phyloP scores from a whole-genome alignment of 2,113 vertebrate genomes.

The Brachyhypopomus gauderio region DNA sequence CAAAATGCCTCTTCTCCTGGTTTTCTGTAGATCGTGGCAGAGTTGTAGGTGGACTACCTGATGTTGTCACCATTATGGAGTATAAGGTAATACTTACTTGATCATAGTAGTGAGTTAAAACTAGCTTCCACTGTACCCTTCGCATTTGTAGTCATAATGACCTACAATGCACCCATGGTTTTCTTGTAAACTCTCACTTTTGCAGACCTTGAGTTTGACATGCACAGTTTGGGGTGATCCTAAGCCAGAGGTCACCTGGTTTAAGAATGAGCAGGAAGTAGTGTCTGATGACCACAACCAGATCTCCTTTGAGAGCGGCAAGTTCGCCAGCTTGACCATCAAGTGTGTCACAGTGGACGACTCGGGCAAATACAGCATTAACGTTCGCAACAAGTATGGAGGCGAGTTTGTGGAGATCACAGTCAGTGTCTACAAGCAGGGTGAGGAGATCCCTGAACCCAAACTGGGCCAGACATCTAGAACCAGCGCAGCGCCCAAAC shows the following conservation, averaged over 20 bases:
- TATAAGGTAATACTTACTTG: conserved; percentile 81
- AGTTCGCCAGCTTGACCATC: conserved; percentile 87
- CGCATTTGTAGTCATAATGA: neutral
- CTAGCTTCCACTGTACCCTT: neutral
- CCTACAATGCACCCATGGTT: neutral
- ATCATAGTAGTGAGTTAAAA: neutral
- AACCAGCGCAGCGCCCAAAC: conserved; percentile 47
- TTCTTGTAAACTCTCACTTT: conserved; percentile 27
- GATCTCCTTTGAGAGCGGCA: conserved; percentile 84
- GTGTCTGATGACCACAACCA: conserved; percentile 80
- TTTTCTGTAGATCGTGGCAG: conserved; percentile 87
- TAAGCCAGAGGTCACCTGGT: conserved; percentile 91
- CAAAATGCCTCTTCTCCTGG: conserved; percentile 2
- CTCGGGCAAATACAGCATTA: conserved; percentile 96
- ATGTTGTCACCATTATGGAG: conserved; percentile 99
- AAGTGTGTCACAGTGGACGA: conserved; percentile 87
- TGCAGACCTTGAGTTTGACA: conserved; percentile 91
- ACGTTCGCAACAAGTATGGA: conserved; percentile 94
- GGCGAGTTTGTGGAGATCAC: conserved; percentile 97
- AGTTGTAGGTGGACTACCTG: conserved; percentile 92
- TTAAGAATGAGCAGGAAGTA: conserved; percentile 91
- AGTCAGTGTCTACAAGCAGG: conserved; percentile 92
- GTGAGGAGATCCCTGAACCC: conserved; percentile 85
- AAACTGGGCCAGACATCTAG: conserved; percentile 78
- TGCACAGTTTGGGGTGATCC: conserved; percentile 96